Conservation (phyloP, 2,113 vertebrate genomes). For the Astatotilapia flaviijosephi region DNA sequence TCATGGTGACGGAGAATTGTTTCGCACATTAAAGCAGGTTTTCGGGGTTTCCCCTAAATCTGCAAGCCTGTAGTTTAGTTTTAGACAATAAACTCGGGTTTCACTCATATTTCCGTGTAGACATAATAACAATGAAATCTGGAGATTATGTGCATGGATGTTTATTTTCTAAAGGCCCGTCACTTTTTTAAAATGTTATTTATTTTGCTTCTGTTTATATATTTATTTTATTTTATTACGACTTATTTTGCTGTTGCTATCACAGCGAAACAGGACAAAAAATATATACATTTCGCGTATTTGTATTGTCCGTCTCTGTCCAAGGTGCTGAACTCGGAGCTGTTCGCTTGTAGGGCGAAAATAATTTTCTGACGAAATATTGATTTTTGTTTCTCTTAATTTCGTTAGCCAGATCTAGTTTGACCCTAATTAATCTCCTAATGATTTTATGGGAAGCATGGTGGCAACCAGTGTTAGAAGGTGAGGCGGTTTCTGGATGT, state of each 20-base stretch:
- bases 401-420: neutral
- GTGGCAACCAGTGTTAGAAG: neutral
- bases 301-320: neutral
- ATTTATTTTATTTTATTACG: neutral
- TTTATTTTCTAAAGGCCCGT: neutral
- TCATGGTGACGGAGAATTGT: neutral
- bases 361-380: neutral
- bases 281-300: neutral
- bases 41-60: neutral
- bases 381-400: neutral
- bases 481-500: neutral
- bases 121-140: neutral
- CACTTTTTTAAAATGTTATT: accelerated
- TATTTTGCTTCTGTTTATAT: neutral
- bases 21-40: neutral
- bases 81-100: neutral
- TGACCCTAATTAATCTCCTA: neutral
- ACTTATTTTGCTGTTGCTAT: neutral
- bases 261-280: neutral
- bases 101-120: neutral
- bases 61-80: neutral
- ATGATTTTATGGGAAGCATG: neutral
- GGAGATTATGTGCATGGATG: accelerated
- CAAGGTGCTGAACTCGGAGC: constrained; percentile 25
- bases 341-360: neutral